Conservation (phyloP, 1,140 invertebrate species). For the Zaprionus gabonicus region DNA sequence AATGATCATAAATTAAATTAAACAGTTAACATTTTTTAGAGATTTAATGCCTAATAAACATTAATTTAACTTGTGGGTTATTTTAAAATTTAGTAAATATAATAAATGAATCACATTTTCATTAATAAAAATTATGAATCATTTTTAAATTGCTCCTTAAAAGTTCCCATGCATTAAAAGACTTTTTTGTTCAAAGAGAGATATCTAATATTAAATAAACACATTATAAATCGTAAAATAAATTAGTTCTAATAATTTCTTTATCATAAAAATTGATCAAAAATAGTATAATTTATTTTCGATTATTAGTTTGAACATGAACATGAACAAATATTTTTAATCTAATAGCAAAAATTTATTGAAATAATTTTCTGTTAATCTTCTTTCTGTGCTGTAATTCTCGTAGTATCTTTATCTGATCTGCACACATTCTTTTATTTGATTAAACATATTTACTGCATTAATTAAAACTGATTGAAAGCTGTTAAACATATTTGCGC, state of each 20-base stretch:
- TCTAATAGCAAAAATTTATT: too few species aligned
- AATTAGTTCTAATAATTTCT: too few species aligned
- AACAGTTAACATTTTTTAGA: neutral
- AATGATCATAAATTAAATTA: neutral
- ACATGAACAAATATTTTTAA: too few species aligned
- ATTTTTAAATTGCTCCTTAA: neutral
- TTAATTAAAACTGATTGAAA: slow-evolving; percentile 19
- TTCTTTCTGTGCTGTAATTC: too few species aligned
- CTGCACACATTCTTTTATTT: neutral
- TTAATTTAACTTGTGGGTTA: too few species aligned
- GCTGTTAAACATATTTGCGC: slow-evolving; percentile 2
- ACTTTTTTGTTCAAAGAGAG: too few species aligned
- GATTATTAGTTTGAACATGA: too few species aligned
- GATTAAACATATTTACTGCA: neutral
- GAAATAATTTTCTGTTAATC: too few species aligned
- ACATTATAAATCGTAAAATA: too few species aligned
- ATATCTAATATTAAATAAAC: too few species aligned
- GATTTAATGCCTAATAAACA: neutral
- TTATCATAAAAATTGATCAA: too few species aligned
- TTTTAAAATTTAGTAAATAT: neutral
- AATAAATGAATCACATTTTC: neutral
- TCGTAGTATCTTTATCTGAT: neutral
- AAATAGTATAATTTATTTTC: too few species aligned
- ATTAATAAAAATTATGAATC: neutral
- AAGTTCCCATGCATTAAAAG: neutral